Base-by-base conservation (phyloP, 2,797 vertebrate genomes). In the Crypturellus tataupa region DNA sequence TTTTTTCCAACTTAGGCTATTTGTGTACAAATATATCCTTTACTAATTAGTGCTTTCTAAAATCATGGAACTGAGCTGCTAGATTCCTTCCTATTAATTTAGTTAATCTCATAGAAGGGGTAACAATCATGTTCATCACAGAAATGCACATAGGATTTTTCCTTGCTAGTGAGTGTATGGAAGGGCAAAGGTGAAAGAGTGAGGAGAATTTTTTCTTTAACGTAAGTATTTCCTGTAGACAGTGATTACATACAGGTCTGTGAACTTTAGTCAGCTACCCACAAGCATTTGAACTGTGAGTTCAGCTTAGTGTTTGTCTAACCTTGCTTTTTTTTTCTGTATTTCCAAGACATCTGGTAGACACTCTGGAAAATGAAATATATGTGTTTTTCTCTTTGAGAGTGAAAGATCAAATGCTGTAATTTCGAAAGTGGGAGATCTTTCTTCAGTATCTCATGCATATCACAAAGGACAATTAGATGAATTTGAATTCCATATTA, bases 141-240 rank as follows among this genome's bases (percentile, higher is more conserved):
- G 39, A 87, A 81, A 59, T 80, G 47, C 31, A 67, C 5, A 51
- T 59, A 63, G 42, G 42, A 85, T 47, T 17, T 56, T 47, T 84
- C 46, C 86, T 89, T 37, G 55, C 84, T 85, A 17, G 51, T 55
- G 19, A 81, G 37, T 75, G 73, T 76, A 46, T 90, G 81, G 16
- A 88, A 92, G 82, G 89, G 47, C 80, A 95, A 80, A 56, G 86
- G 90, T 63, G 88, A 88, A 86, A 23, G 68, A 91, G 58, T 8
- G 2, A 53, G 63, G 39, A 80, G 95, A 88, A 92, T 91, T 89
- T 71, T 89, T 80, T 73, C 46, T 51, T 93, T 91, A 90, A 90
- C 9, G 2, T 73, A 95, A 94, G 65, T 94, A 95, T 96, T 97
- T 97, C 96, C 94, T 97, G 90, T 90, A 95, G 96, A 93, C 94